These are phyloP conservation scores for Drosophila ficusphila DNA, from an alignment of 1,140 invertebrate genomes.

Conservation along the genomic window DNA sequence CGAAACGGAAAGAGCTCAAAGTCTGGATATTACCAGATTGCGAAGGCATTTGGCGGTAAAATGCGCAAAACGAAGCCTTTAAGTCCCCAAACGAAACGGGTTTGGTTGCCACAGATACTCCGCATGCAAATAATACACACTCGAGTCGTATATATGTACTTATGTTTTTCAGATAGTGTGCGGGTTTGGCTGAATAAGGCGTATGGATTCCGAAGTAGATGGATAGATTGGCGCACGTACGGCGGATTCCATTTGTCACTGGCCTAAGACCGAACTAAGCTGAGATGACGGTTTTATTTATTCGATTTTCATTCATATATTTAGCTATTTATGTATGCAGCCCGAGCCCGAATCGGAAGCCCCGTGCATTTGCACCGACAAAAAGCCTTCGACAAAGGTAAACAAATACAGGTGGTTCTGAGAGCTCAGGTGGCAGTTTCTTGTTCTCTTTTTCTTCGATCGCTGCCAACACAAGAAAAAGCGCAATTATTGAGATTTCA, in stretches of 20 bases:
- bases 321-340: slow-evolving; percentile 36
- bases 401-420: slow-evolving; percentile 33
- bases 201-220: slow-evolving; percentile 21
- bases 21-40: slow-evolving; percentile 52
- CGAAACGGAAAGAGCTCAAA: slow-evolving; percentile 12
- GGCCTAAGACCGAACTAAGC: slow-evolving; percentile 21
- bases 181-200: slow-evolving; percentile 1
- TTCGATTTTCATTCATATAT: slow-evolving; percentile 3
- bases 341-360: slow-evolving; percentile 1
- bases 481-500: not conserved
- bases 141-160: not conserved
- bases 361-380: slow-evolving; percentile 15
- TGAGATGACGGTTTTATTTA: slow-evolving; percentile 20
- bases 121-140: slow-evolving; percentile 36
- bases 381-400: slow-evolving; percentile 17
- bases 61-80: slow-evolving; percentile 49
- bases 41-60: slow-evolving; percentile 36
- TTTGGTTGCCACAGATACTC: slow-evolving; percentile 39
- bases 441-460: not conserved
- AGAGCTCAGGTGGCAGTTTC: not conserved
- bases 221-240: slow-evolving; percentile 19
- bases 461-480: not conserved
- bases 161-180: slow-evolving; percentile 4
- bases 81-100: slow-evolving; percentile 40
- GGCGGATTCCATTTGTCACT: slow-evolving; percentile 32